Conservation (phyloP, 2,888 invertebrate species). For the Sussaba pulchella region DNA sequence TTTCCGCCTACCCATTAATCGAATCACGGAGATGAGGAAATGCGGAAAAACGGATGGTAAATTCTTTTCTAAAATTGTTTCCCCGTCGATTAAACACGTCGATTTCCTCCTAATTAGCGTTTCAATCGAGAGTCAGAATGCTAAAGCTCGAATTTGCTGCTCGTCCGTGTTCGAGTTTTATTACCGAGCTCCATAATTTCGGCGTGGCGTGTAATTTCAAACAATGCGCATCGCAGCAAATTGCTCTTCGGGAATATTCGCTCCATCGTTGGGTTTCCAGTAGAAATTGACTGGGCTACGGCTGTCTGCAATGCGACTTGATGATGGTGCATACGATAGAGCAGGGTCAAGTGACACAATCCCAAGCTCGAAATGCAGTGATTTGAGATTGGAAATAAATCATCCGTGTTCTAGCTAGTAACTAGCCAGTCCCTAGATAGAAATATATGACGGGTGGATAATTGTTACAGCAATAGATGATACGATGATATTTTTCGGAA, state of each 20-base stretch:
- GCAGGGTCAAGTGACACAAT: neutral
- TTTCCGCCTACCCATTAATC: neutral
- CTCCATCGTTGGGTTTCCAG: constrained; percentile 11
- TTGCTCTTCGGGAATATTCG: constrained; percentile 12
- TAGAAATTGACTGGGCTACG: constrained; percentile 35
- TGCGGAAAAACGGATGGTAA: constrained; percentile 1
- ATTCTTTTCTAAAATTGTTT: constrained; percentile 25
- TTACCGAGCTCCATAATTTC: constrained; percentile 10
- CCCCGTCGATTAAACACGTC: neutral
- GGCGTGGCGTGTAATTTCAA: constrained; percentile 42
- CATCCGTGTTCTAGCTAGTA: no score
- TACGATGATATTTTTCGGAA: no score
- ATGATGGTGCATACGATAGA: neutral
- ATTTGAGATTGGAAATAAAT: no score
- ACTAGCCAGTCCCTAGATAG: no score
- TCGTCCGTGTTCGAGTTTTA: neutral
- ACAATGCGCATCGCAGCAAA: constrained; percentile 51
- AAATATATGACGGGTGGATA: no score
- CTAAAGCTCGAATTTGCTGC: neutral
- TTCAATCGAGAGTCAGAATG: constrained; percentile 31
- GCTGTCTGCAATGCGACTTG: neutral
- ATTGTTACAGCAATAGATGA: no score
- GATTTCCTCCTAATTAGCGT: constrained; percentile 36
- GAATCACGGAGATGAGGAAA: neutral
- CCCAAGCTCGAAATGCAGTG: no score